Evolutionary conservation across 2,113 vertebrate species (phyloP), one percentile per base, ranked within the genome.

Genomic region (Chaenocephalus aceratus): DNA sequence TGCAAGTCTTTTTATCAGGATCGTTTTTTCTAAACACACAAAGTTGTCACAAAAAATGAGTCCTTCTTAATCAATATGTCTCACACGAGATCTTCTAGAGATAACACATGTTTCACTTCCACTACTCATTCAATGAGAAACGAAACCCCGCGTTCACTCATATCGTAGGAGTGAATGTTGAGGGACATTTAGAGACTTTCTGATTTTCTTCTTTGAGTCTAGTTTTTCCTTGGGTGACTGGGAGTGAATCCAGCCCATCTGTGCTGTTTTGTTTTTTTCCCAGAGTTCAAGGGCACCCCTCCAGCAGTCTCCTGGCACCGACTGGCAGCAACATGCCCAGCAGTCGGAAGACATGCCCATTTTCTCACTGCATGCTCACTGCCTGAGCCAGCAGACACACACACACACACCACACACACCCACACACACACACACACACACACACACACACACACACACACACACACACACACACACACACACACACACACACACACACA

Each of bases 251-350:
- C 67, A 69, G 26, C 23, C 44, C 18, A 30, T 15, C 23, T 23
- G 4, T 45, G 56, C 51, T 54, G 57, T 74, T 67, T 59, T 49
- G 64, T 36, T 89, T n/a, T 75, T 30, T 71, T 10, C 48, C n/a
- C 30, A 30, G 16, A 53, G 59, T 79, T 80, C 72, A 86, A 82
- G 75, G 76, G 73, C 75, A 83, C 69, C 53, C 13, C 66, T 36
- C 66, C 61, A 62, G 54, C 68, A 57, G 57, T 59, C 21, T 76
- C 58, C 41, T 76, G 61, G 58, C 75, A 64, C 46, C 13, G 14
- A 63, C 34, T n/a, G 9, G 9, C 51, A 80, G 45, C 45, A 59
- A 64, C 48, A 64, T 48, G 14, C 14, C 23, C 52, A 52, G 41
- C 10, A 84, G 72, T 54, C 60, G 30, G 45, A 62, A 57, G 49